Percentiles rank a stretch among this genome's conserved stretches.
These are phyloP conservation scores for Scleropages formosus DNA, from an alignment of 2,797 vertebrate species.

Conservation along the genomic window DNA sequence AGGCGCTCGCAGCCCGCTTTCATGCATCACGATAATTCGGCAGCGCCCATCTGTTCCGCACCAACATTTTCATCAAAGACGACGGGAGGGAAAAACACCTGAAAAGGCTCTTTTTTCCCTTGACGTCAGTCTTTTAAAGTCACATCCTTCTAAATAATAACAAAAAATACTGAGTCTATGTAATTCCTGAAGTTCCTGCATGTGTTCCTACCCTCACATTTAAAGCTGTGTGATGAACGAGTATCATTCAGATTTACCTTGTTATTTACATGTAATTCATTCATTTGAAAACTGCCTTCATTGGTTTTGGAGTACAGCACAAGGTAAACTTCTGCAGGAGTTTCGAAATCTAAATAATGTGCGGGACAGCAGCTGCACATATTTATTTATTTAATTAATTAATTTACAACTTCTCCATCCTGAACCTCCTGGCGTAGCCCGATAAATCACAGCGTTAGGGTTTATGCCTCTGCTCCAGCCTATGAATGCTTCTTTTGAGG, in stretches of 20 bases:
- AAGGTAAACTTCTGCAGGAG: conserved; percentile 51
- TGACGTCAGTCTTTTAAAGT: background rate
- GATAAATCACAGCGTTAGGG: conserved; percentile 58
- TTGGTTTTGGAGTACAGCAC: conserved; percentile 59
- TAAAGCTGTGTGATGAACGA: conserved; percentile 47
- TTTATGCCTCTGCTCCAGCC: conserved; percentile 42
- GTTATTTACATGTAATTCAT: conserved; percentile 63
- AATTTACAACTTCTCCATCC: conserved; percentile 43
- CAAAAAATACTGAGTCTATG: background rate
- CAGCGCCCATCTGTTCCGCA: conserved; percentile 21
- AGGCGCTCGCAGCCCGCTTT: conserved; percentile 22
- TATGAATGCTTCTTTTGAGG: conserved; percentile 52
- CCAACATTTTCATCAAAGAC: conserved; percentile 28
- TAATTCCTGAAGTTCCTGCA: background rate
- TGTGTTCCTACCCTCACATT: conserved; percentile 15
- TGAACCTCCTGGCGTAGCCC: conserved; percentile 47
- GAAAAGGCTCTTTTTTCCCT: background rate
- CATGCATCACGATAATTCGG: conserved; percentile 32
- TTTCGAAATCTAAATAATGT: conserved; percentile 56
- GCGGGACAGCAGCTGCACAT: too few relatives aligned
- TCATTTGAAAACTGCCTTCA: conserved; percentile 57
- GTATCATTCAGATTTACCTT: conserved; percentile 59
- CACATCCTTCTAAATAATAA: background rate
- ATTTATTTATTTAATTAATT: conserved; percentile 48
- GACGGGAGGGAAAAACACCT: background rate